phyloP scores from a whole-genome alignment of 1,140 invertebrate genomes.

The Drosophila santomea region DNA sequence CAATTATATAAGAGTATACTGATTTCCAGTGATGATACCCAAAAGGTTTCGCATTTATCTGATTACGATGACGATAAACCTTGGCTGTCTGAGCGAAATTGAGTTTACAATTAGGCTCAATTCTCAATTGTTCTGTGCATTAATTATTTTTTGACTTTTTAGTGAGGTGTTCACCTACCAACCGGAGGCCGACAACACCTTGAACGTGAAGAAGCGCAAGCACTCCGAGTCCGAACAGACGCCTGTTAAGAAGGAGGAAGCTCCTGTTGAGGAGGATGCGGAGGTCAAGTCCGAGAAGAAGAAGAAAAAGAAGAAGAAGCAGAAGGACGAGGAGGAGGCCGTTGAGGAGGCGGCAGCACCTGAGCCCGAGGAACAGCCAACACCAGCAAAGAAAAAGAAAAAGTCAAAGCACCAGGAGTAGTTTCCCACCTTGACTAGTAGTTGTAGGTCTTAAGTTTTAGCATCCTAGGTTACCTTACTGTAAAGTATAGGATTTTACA shows the following conservation, averaged over 20 bases:
- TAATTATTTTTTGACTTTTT: conserved; percentile 16
- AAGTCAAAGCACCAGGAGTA: conserved; percentile 70
- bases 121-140: neutral
- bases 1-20: conserved; percentile 2
- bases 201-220: conserved; percentile 86
- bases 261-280: conserved; percentile 52
- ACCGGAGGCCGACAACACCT: conserved; percentile 87
- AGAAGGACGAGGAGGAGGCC: conserved; percentile 67
- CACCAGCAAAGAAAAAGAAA: conserved; percentile 75
- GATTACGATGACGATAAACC: conserved; percentile 76
- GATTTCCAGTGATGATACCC: conserved; percentile 67
- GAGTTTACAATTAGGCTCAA: neutral
- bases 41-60: conserved; percentile 71
- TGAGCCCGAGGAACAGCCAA: conserved; percentile 36
- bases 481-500: conserved; percentile 49
- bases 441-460: conserved; percentile 48
- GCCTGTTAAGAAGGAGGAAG: conserved; percentile 67
- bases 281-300: conserved; percentile 77
- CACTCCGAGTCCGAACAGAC: conserved; percentile 84
- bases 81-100: conserved; percentile 81
- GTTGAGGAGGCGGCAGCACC: conserved; percentile 36
- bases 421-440: conserved; percentile 48
- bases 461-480: conserved; percentile 40
- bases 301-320: conserved; percentile 85
- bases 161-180: conserved; percentile 89